phyloP scores from a whole-genome alignment of 2,113 vertebrate genomes.

The Neolamprologus variostigma region DNA sequence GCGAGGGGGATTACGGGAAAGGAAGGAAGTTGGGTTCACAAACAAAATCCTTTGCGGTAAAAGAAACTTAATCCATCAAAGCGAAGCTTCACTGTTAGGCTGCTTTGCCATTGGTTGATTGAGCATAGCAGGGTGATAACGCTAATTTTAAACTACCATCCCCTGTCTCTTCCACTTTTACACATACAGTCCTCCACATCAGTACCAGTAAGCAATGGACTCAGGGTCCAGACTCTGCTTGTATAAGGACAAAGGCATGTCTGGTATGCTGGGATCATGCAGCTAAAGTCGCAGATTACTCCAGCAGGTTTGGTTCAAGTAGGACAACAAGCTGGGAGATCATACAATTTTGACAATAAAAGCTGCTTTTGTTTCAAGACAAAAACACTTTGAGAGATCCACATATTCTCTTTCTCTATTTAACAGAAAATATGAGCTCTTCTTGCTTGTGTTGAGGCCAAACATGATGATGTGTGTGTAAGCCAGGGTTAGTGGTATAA shows the following conservation, averaged over 20 bases:
- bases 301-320: constrained; percentile 9
- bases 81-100: background rate
- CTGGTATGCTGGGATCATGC: constrained; percentile 49
- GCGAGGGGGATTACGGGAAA: constrained; percentile 7
- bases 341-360: background rate
- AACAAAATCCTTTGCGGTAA: background rate
- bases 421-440: background rate
- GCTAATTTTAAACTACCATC: background rate
- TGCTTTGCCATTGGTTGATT: background rate
- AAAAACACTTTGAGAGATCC: background rate
- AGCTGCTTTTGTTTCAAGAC: background rate
- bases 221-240: constrained; percentile 27
- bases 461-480: background rate
- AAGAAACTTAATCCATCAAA: background rate
- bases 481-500: background rate
- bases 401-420: background rate
- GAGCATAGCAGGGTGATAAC: background rate
- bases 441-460: background rate
- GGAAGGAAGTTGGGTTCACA: constrained; percentile 8
- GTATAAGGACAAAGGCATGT: constrained; percentile 66
- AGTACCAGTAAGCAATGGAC: constrained; percentile 32
- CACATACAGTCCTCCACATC: constrained; percentile 10
- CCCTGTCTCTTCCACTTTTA: background rate
- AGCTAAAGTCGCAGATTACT: constrained; percentile 19
- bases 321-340: background rate